Conservation (phyloP, 2,797 vertebrate genomes). For the Argentina silus region DNA sequence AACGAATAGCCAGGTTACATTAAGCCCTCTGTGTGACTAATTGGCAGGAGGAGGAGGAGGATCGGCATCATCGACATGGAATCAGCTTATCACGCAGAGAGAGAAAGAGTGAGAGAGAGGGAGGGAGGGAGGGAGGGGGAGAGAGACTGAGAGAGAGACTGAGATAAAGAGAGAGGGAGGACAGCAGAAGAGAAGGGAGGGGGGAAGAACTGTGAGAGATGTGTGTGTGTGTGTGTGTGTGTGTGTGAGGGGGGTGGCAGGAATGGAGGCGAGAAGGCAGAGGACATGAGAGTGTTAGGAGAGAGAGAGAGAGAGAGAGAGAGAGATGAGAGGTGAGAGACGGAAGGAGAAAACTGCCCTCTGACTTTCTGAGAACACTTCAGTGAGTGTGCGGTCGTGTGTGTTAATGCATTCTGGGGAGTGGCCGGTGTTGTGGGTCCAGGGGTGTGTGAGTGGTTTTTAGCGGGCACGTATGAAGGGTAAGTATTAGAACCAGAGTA, state of each 20-base stretch:
- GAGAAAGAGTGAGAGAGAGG: neutral
- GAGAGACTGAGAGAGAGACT: neutral
- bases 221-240: too few species aligned
- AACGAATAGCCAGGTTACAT: neutral
- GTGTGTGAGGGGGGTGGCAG: neutral
- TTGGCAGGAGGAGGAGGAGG: slow-evolving; percentile 47
- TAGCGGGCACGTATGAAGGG: neutral
- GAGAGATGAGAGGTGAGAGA: slow-evolving; percentile 7
- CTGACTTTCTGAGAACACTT: slow-evolving; percentile 9
- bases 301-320: neutral
- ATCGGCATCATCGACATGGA: neutral
- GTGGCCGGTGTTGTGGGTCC: slow-evolving; percentile 21
- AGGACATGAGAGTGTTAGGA: slow-evolving; percentile 27
- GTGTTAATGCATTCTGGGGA: slow-evolving; percentile 1
- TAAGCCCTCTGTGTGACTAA: slow-evolving; percentile 30
- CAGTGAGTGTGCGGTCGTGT: neutral
- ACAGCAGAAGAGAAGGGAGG: neutral
- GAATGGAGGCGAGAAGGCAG: neutral
- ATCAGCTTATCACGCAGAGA: neutral
- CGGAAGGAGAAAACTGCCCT: neutral
- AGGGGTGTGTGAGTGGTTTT: neutral
- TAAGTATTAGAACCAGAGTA: neutral
- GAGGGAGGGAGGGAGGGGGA: slow-evolving; percentile 10
- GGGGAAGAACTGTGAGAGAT: too few species aligned
- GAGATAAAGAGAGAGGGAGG: slow-evolving; percentile 10